A percentile compares a stretch with the other conserved stretches of the same genome.
These are phyloP conservation scores for Montipora cactus DNA, from an alignment of 64 coral and sea anemone species.

Conservation along the genomic window DNA sequence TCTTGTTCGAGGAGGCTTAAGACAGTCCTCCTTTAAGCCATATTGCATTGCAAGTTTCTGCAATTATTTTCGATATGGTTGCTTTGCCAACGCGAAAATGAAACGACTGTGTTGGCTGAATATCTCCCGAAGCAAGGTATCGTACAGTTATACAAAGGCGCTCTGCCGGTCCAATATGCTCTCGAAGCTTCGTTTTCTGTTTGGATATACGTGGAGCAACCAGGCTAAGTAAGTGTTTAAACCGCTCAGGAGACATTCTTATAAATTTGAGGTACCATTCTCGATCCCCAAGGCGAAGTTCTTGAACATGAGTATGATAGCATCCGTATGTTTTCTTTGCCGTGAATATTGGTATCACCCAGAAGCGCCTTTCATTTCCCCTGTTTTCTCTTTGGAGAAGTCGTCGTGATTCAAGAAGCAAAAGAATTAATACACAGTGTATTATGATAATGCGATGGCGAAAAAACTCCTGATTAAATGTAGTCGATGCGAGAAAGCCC, in stretches of 20 bases:
- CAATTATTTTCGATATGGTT: constrained; percentile 47
- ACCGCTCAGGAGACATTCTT: neutral
- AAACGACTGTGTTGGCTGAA: constrained; percentile 67
- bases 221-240: neutral
- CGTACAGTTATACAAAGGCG: neutral
- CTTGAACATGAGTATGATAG: constrained; percentile 12
- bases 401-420: neutral
- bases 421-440: neutral
- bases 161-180: neutral
- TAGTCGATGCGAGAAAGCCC: neutral
- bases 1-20: constrained; percentile 7
- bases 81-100: constrained; percentile 48
- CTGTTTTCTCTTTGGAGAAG: neutral
- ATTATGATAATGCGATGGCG: neutral
- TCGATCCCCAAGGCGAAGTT: constrained; percentile 41
- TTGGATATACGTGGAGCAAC: neutral
- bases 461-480: neutral
- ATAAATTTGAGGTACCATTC: constrained; percentile 17
- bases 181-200: neutral
- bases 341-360: constrained; percentile 22
- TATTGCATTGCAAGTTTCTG: constrained; percentile 67
- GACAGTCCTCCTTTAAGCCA: neutral
- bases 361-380: neutral
- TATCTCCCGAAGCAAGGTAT: constrained; percentile 47
- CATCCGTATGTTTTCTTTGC: constrained; percentile 1